Evolutionary conservation across 2,888 invertebrate species (phyloP), one percentile per base, ranked within the genome.

Genomic region (Chymomyza fuscimana): DNA sequence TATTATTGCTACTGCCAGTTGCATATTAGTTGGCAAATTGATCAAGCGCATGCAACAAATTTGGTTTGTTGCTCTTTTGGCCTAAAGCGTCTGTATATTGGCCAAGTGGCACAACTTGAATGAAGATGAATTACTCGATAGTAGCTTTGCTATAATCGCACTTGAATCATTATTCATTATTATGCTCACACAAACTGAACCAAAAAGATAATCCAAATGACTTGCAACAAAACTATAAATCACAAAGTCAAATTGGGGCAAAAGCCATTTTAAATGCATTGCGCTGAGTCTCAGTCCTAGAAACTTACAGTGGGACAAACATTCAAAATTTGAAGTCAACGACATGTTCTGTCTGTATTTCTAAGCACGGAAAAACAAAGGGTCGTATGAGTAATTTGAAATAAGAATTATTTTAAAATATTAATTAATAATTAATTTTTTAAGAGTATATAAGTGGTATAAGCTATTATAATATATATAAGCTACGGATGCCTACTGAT

Each of bases 1-100:
- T 9, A 36, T 5, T 19, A 9, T 54, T 16, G 22, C 19, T 54
- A n/a, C 19, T 54, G 54, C 54, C n/a, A n/a, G 16, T 54, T 54
- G 54, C 22, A 22, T n/a, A 22, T 54, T 54, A 22, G 19, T 22
- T 19, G 54, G 32, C 29, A 63, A 32, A 63, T 63, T 46, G 40
- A 12, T 15, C 40, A 46, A 46, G 40, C 40, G 40, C 40, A 46
- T 46, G 40, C 40, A 46, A 10, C 40, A 46, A 46, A 46, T 46
- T 46, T 12, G 12, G 40, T 46, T 46, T 46, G 40, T 46, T 46
- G 40, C 40, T 46, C 40, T 46, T 46, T 46, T 12, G 40, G 40
- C 40, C 40, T 46, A 46, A 46, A 12, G 40, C 40, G 40, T 46
- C 40, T 46, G 12, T 12, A 46, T 46, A 46, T 15, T 46, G 40